phyloP scores from a whole-genome alignment of 2,888 invertebrate genomes.

The Tetropium fuscum region DNA sequence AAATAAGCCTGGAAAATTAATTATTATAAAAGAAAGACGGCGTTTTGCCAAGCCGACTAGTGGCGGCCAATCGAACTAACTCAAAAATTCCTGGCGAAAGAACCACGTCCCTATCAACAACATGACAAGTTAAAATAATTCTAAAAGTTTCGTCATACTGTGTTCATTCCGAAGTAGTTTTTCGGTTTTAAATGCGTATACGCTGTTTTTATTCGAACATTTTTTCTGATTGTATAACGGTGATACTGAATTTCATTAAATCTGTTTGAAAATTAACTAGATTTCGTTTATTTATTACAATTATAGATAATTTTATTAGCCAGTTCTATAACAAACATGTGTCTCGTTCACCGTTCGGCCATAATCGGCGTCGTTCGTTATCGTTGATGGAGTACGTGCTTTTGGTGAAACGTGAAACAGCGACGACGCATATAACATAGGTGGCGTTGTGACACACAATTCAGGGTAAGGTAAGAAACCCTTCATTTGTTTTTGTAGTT shows the following conservation, averaged over 20 bases:
- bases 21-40: conserved; percentile 53
- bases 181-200: conserved; percentile 40
- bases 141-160: conserved; percentile 59
- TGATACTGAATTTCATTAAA: conserved; percentile 43
- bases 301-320: conserved; percentile 59
- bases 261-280: conserved; percentile 49
- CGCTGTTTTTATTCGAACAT: conserved; percentile 52
- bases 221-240: conserved; percentile 53
- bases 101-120: conserved; percentile 62
- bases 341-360: conserved; percentile 58
- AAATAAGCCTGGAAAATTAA: conserved; percentile 62
- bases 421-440: conserved; percentile 65
- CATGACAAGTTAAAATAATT: conserved; percentile 64
- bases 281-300: conserved; percentile 46
- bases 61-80: conserved; percentile 59
- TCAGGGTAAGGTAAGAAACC: conserved; percentile 67
- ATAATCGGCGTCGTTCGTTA: conserved; percentile 56
- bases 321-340: conserved; percentile 59
- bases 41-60: conserved; percentile 57
- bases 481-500: conserved; percentile 61
- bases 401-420: conserved; percentile 60
- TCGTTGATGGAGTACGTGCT: conserved; percentile 65
- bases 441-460: conserved; percentile 65
- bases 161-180: conserved; percentile 45
- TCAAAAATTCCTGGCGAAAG: conserved; percentile 64